phyloP scores from a whole-genome alignment of 2,888 invertebrate species.

The Fragum fragum region DNA sequence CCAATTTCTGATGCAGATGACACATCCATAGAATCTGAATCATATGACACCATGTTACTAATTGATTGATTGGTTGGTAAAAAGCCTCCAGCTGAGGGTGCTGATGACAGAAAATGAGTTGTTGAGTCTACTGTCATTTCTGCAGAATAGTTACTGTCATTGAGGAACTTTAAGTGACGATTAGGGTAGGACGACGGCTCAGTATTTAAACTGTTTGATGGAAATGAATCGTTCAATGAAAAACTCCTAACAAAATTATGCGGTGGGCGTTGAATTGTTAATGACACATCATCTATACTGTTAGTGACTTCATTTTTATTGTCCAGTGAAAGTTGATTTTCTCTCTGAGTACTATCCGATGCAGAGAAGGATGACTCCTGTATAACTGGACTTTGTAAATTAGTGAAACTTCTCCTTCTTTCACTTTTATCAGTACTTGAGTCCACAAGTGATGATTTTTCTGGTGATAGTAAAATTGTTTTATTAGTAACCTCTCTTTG shows the following conservation, averaged over 20 bases:
- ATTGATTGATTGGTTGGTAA: constrained; percentile 34
- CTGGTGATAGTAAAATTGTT: constrained; percentile 1
- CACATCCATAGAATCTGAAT: constrained; percentile 69
- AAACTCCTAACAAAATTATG: constrained; percentile 38
- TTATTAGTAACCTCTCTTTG: background rate
- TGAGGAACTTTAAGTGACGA: constrained; percentile 55
- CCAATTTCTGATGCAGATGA: constrained; percentile 62
- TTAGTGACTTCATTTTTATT: constrained; percentile 27
- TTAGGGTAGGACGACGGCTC: constrained; percentile 44
- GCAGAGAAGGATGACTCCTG: constrained; percentile 10
- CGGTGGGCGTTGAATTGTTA: constrained; percentile 21
- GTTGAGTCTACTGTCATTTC: constrained; percentile 67
- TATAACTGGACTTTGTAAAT: constrained; percentile 3
- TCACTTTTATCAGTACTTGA: constrained; percentile 50
- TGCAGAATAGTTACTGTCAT: constrained; percentile 48
- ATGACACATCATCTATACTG: constrained; percentile 19
- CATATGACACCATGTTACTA: constrained; percentile 41
- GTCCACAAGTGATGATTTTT: constrained; percentile 34
- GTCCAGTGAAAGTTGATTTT: constrained; percentile 27
- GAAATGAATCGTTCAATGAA: constrained; percentile 45
- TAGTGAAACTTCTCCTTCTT: constrained; percentile 20
- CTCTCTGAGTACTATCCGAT: constrained; percentile 61
- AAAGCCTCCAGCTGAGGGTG: constrained; percentile 2
- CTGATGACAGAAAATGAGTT: constrained; percentile 42
- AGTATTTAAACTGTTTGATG: constrained; percentile 32